phyloP scores from a whole-genome alignment of 1,140 invertebrate genomes.

The Parapsyche elsis region DNA sequence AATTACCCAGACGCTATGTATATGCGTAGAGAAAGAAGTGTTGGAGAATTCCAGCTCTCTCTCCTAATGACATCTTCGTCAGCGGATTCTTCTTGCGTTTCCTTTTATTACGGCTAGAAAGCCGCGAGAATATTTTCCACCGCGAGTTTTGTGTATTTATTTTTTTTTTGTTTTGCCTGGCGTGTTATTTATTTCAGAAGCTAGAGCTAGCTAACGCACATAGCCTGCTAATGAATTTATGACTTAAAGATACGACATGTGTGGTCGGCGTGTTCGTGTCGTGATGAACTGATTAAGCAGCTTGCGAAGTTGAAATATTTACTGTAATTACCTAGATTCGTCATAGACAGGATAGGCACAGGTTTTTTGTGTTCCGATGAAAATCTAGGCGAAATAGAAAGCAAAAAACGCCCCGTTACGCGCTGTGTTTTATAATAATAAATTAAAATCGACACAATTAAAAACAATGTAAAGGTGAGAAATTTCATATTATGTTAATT shows the following conservation, averaged over 20 bases:
- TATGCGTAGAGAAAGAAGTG: no score
- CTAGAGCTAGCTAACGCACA: slow-evolving; percentile 20
- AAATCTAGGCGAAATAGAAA: background rate
- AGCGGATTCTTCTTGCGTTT: slow-evolving; percentile 34
- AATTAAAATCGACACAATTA: background rate
- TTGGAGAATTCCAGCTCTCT: slow-evolving; percentile 8
- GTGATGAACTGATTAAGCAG: slow-evolving; percentile 33
- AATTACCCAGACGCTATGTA: background rate
- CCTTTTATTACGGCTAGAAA: slow-evolving; percentile 5
- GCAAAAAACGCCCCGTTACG: no score
- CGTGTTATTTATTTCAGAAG: slow-evolving; percentile 28
- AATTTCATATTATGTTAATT: no score
- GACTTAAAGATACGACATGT: slow-evolving; percentile 42
- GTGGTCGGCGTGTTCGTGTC: slow-evolving; percentile 37
- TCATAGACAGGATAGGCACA: background rate
- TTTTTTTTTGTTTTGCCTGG: background rate
- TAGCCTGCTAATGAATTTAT: slow-evolving; percentile 55
- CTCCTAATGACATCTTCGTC: slow-evolving; percentile 42
- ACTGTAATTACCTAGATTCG: slow-evolving; percentile 29
- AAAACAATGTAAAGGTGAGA: no score
- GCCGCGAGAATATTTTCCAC: slow-evolving; percentile 32
- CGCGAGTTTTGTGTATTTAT: background rate
- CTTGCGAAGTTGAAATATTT: slow-evolving; percentile 32
- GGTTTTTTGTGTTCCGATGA: background rate
- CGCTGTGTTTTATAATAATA: background rate